Conservation (phyloP, 2,888 invertebrate species). For the Drosophila lacicola region DNA sequence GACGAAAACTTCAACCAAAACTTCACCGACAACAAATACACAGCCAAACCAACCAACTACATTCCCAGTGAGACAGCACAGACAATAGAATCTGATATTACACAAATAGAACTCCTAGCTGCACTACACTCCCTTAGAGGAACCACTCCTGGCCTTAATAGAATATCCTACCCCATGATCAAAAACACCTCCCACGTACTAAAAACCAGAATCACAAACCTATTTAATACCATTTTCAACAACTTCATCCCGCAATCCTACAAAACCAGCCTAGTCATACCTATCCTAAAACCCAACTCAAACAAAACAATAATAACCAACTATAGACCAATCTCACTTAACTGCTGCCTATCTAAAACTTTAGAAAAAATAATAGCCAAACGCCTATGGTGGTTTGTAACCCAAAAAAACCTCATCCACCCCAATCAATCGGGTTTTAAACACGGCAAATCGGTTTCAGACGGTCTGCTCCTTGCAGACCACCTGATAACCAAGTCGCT, state of each 20-base stretch:
- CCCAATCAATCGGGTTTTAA: neutral
- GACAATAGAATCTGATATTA: constrained; percentile 17
- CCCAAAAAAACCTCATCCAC: neutral
- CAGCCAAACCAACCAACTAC: too few species aligned
- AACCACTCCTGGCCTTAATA: constrained; percentile 2
- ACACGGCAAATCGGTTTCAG: constrained; percentile 26
- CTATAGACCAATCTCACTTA: constrained; percentile 35
- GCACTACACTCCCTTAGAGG: constrained; percentile 12
- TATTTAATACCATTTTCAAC: constrained; percentile 20
- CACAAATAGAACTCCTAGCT: constrained; percentile 9
- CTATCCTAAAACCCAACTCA: constrained; percentile 23
- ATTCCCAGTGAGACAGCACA: constrained; percentile 5
- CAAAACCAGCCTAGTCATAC: constrained; percentile 13
- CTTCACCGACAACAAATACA: too few species aligned
- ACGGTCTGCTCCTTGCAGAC: constrained; percentile 20
- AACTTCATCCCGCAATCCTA: constrained; percentile 17
- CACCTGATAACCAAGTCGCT: constrained; percentile 6
- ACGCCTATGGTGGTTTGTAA: constrained; percentile 1
- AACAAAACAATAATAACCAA: constrained; percentile 26
- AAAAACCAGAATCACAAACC: constrained; percentile 11
- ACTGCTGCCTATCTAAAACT: neutral
- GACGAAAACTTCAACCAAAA: neutral
- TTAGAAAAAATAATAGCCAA: neutral
- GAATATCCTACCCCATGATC: constrained; percentile 39
- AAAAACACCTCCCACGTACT: too few species aligned